Evolutionary conservation across 2,113 vertebrate genomes (phyloP), one percentile per base, ranked within the genome.

Genomic region (Micromys minutus): DNA sequence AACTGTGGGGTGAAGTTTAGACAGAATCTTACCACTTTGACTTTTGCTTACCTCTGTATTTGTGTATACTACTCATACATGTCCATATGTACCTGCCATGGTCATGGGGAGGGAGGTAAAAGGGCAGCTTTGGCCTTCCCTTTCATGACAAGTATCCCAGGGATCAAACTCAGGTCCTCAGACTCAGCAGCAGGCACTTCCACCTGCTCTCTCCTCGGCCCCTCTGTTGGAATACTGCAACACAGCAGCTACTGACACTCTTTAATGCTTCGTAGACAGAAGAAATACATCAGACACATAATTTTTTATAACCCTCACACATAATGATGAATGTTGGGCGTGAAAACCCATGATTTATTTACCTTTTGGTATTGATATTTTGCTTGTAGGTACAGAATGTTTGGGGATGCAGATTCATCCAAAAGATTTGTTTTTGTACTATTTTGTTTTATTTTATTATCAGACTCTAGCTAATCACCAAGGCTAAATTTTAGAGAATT

Each of bases 321-420:
- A 74, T 24, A 74, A 81, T 47, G 61, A 85, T 77, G 88, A 80
- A 39, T 90, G 72, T 42, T 4, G 85, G 21, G 7, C 65, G 61
- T 17, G 7, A 81, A 52, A 72, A 86, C 10, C 83, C 11, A 47
- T 79, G 22, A 65, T 93, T 90, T 61, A 29, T 91, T 89, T 92
- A 72, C 52, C 11, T 92, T 95, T 95, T 80, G 69, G 31, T 17
- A 4, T 92, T 90, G 75, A 42, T 85, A 85, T 87, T 97, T 96
- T 52, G 87, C 59, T 34, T 89, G 19, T 3, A 71, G 74, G 34
- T 36, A 74, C 71, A 52, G 31, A 90, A 92, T 84, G 36, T 63
- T 95, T 75, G 24, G 31, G 65, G 80, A 79, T 65, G 11, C 34
- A 76, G 21, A 91, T 22, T 21, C 61, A 31, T 75, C 57, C 69